Base-by-base conservation (phyloP, 1,140 invertebrate genomes). In the Orius laevigatus region DNA sequence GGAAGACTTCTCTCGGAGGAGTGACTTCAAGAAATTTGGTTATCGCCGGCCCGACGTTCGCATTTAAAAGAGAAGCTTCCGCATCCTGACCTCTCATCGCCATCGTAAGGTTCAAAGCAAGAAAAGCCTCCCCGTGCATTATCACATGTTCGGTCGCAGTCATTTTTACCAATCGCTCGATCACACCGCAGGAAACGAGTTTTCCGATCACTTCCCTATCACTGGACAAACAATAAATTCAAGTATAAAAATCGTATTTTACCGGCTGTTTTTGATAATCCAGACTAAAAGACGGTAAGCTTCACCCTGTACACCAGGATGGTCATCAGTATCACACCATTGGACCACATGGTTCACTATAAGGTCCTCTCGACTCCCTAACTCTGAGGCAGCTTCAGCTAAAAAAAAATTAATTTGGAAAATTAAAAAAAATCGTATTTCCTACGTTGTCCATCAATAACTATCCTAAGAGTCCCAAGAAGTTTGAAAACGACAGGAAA, bases 61-160 rank as follows among this genome's bases (percentile, higher is more conserved):
- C 50, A n/a, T 57, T 44, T 5, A 58, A 12, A 1, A 60, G 48
- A 34, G 18, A 10, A n/a, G 49, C 33, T 35, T 58, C 56, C 25
- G 56, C 56, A 50, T 57, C 54, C 10, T 56, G 43, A 25, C 57
- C 43, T 46, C 55, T 34, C 50, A 70, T 68, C 44, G 69, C 59
- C 54, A 70, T 64, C 1, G 81, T 59, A 14, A 84, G 69, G 52
- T 73, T 77, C 16, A 84, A 65, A 25, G 80, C 73, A 36, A 80
- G 62, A 16, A 84, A 67, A 0, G 86, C 84, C 66, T 91, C 86
- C 60, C 85, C 90, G 61, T 88, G 84, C 88, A 92, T 91, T 1
- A 89, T 73, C 9, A 76, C 63, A 65, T 90, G 81, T 55, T 83
- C 78, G 3, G 81, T 80, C 0, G 73, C 70, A 48, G 84, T 67